Evolutionary conservation across 2,797 vertebrate species (phyloP), one percentile per base, ranked within the genome.

Genomic region (Hippocampus kuda): DNA sequence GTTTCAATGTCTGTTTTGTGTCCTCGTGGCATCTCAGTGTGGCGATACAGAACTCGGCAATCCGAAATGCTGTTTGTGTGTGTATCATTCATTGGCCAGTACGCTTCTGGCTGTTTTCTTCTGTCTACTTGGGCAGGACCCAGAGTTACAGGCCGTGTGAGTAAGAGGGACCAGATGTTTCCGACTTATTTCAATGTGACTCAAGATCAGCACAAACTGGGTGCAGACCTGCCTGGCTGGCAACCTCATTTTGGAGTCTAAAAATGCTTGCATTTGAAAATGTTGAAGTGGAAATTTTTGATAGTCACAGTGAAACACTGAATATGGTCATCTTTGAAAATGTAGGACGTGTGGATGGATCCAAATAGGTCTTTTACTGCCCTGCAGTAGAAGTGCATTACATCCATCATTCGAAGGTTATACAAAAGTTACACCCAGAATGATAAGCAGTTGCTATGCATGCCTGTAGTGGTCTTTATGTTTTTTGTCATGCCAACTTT

Each of bases 161-260:
- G 69, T 81, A 86, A 86, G 69, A 79, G 46, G 70, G 66, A 86
- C 75, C 86, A 90, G 85, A 88, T 89, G 90, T 86, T 82, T 82
- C 56, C 65, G 66, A 80, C 80, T 75, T 56, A 72, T 79, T 80
- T 86, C 63, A 75, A 57, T 66, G 46, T 84, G 84, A 86, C 72
- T 86, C 77, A 83, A 27, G 70, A 66, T 75, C 70, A 75, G 65
- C 42, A 62, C 66, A 67, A 62, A 70, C 26, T 65, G 42, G 42
- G 24, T 65, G n/a, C n/a, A 24, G n/a, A 65, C 12, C 26, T 59
- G 59, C 59, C 30, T 34, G 26, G 30, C 26, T 59, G 56, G 26
- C 56, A 59, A 59, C 16, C 8, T 16, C 16, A 48, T 65, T 13
- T 64, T 65, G 15, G 24, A 48, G 42, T 24, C n/a, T 27, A 27